These are phyloP conservation scores for Streptopelia turtur DNA, from an alignment of 2,797 vertebrate genomes.

Conservation along the genomic window DNA sequence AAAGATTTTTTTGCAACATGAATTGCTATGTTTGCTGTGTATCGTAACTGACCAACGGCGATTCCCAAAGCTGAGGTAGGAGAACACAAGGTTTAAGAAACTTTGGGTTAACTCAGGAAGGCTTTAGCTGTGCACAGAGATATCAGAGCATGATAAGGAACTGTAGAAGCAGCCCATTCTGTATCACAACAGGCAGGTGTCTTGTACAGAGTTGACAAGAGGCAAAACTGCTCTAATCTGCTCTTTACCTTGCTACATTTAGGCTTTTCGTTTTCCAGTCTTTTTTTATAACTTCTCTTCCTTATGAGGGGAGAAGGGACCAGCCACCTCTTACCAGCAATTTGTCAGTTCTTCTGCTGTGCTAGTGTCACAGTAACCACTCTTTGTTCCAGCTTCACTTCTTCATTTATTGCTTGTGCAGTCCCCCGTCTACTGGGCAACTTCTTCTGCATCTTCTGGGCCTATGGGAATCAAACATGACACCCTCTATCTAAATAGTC, in stretches of 20 bases:
- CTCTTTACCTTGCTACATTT: neutral
- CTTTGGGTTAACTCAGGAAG: neutral
- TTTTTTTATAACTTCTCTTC: neutral
- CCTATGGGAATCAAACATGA: neutral
- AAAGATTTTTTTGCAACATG: neutral
- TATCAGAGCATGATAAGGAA: neutral
- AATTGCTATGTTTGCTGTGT: neutral
- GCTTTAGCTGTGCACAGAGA: neutral
- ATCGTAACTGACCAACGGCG: neutral
- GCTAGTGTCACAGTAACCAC: neutral
- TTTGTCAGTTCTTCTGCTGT: neutral
- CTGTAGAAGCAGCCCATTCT: neutral
- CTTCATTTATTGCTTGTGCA: neutral
- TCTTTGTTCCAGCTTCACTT: neutral
- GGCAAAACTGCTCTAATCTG: neutral
- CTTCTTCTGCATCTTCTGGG: neutral
- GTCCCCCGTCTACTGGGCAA: neutral
- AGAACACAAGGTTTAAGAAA: neutral
- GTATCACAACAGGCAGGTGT: neutral
- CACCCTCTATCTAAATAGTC: neutral
- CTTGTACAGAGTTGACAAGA: neutral
- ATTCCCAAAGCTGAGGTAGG: neutral
- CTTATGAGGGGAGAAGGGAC: fast-evolving
- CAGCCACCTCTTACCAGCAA: neutral
- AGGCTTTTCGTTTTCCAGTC: neutral